Evolutionary conservation across 2,113 vertebrate genomes (phyloP).

Genomic region (Microtus ochrogaster): DNA sequence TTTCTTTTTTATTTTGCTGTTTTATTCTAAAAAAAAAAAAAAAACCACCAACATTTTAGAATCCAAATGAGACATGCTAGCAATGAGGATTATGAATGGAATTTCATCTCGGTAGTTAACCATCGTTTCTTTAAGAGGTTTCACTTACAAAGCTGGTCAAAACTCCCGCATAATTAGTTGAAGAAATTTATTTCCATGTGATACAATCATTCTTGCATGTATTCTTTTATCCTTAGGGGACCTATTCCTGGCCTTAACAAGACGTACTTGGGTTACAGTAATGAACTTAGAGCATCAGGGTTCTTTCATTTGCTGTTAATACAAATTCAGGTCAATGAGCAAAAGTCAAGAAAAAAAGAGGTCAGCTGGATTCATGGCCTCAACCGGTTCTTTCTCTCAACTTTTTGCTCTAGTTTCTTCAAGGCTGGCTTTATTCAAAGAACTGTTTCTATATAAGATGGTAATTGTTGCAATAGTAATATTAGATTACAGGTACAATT

Average conservation of each 20-base stretch:
- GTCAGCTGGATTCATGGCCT: not conserved
- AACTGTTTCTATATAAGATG: not conserved
- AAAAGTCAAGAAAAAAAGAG: not conserved
- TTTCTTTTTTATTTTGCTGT: not conserved
- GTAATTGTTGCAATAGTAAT: not conserved
- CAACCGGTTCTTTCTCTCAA: not conserved
- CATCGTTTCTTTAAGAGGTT: not conserved
- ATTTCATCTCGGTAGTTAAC: not conserved
- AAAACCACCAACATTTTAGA: not conserved
- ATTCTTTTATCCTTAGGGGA: not conserved
- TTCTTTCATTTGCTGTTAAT: not conserved
- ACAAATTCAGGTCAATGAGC: not conserved
- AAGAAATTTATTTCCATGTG: not conserved
- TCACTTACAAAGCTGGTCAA: not conserved
- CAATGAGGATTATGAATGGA: not conserved
- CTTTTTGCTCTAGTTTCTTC: not conserved
- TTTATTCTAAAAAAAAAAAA: too few species aligned
- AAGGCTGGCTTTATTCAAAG: not conserved
- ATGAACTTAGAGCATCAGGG: not conserved
- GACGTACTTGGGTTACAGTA: not conserved
- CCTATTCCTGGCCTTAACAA: not conserved
- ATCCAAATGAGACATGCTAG: not conserved
- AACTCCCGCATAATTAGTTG: not conserved
- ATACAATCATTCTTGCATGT: not conserved
- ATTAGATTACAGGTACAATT: not conserved